Base-by-base conservation (phyloP, 2,113 vertebrate genomes). In the Peromyscus leucopus region DNA sequence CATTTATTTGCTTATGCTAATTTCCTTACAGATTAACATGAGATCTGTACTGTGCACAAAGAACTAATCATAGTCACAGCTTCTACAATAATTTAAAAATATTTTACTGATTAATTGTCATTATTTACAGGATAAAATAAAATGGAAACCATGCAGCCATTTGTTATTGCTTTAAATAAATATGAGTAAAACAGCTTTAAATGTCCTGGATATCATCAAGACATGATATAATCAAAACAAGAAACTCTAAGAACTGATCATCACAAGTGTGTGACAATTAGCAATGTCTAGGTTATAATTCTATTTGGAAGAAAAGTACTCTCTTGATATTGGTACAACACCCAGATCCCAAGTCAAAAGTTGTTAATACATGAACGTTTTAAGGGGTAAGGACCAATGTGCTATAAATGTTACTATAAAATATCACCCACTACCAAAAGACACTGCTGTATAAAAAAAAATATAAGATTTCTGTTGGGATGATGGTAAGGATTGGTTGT, bases 281-380 rank as follows among this genome's bases (percentile, higher is more conserved):
- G 0, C 69, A 97, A 94, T 94, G 76, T 63, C 94, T 79, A 39
- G 93, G 95, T 93, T 7, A 42, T 90, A 65, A 93, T 97, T 97
- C 93, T 91, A 93, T 93, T 97, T 96, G 46, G n/a, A 97, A 90
- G 1, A 4, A 86, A 92, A 39, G 94, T 83, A 74, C 59, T 90
- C 69, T 65, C 79, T 78, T 96, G 0, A 0, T 88, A 22, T 61
- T 79, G 75, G 96, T 26, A 95, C 78, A 95, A 97, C 95, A 94
- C 83, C 51, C 0, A 96, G 91, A 86, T 91, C 51, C 57, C 17
- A n/a, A 88, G 61, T 87, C 61, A 74, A 94, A 90, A 87, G 72
- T 19, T 86, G 79, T 17, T 51, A 16, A 2, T 92, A 10, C 42
- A 16, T 6, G 36, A 88, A 65, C 55, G 82, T 75, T 48, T 39